These are phyloP conservation scores for Okamejei kenojei DNA, from an alignment of 2,797 vertebrate species.

Conservation along the genomic window DNA sequence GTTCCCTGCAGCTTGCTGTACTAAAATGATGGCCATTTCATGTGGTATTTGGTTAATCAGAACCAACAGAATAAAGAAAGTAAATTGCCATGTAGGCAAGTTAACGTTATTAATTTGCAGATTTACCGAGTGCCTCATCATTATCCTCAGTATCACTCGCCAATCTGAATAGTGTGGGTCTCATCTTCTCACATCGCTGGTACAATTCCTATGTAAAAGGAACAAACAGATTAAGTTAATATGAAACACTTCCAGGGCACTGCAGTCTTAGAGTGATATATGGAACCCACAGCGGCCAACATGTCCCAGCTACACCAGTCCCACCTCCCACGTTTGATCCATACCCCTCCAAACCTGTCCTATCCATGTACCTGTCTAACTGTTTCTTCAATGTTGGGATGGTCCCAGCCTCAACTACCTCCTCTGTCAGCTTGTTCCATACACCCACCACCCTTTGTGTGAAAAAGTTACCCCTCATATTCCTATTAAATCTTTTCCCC, in stretches of 20 bases:
- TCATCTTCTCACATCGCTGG: slow-evolving; percentile 94
- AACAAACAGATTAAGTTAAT: neutral
- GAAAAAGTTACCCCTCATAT: too few species aligned
- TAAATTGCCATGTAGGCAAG: neutral
- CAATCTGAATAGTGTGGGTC: slow-evolving; percentile 88
- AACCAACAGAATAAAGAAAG: neutral
- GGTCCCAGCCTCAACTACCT: too few species aligned
- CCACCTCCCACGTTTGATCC: too few species aligned
- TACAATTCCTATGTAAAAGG: slow-evolving; percentile 72
- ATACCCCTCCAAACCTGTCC: too few species aligned
- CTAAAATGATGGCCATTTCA: neutral
- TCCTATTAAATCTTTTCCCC: too few species aligned
- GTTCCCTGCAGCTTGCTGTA: neutral
- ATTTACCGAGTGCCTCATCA: slow-evolving; percentile 85
- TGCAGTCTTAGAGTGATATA: neutral
- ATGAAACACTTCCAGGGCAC: neutral
- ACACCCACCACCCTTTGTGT: too few species aligned
- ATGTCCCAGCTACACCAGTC: too few species aligned
- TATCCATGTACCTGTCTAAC: too few species aligned
- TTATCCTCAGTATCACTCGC: slow-evolving; percentile 96
- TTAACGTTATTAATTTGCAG: neutral
- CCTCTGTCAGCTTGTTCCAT: too few species aligned
- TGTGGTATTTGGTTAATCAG: neutral
- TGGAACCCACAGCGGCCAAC: too few species aligned
- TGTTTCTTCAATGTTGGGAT: too few species aligned